Base-by-base conservation (phyloP, 2,888 invertebrate genomes). In the Cosmorhoe ocellata region DNA sequence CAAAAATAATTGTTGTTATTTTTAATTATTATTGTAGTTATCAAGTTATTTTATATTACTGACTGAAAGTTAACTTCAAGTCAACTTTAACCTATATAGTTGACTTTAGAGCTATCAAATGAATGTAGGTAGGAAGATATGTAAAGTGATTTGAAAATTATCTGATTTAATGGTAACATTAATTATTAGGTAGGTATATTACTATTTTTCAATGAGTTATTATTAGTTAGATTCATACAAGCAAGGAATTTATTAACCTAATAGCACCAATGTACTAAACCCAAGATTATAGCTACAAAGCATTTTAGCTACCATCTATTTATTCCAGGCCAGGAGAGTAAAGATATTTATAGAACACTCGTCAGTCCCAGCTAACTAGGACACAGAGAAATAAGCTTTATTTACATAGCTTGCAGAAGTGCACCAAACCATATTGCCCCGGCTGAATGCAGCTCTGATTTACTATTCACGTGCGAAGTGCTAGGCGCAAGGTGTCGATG, bases 341-440 rank as follows among this genome's bases (percentile, higher is more conserved):
- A 79, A 67, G 78, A 76, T 88, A 88, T 84, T 86, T 81, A 79
- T 88, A 88, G 86, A 79, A 74, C 71, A 76, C 76, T 78, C 79
- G 71, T n/a, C n/a, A n/a, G n/a, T 65, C 72, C 70, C 73, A 76
- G 72, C 77, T 75, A 77, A 68, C 67, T 66, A 74, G 72, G 66
- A 71, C 73, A 73, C 66, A 59, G 68, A 61, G 59, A 67, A 50
- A 22, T 53, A 61, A 61, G 55, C 61, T 57, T 49, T 59, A 59
- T 60, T 52, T 52, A 58, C 64, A 61, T 42, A 47, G 51, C 30
- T 56, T 59, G 61, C 63, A 71, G 67, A 64, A 67, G 73, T 67
- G 61, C 64, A 66, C 64, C 62, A 59, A 67, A 68, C 65, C 60
- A 52, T 24, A 53, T 18, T 34, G 33, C n/a, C 13, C 40, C 24